Evolutionary conservation across 2,888 invertebrate species (phyloP), one percentile per base, ranked within the genome.

Genomic region (Trichopria drosophilae): DNA sequence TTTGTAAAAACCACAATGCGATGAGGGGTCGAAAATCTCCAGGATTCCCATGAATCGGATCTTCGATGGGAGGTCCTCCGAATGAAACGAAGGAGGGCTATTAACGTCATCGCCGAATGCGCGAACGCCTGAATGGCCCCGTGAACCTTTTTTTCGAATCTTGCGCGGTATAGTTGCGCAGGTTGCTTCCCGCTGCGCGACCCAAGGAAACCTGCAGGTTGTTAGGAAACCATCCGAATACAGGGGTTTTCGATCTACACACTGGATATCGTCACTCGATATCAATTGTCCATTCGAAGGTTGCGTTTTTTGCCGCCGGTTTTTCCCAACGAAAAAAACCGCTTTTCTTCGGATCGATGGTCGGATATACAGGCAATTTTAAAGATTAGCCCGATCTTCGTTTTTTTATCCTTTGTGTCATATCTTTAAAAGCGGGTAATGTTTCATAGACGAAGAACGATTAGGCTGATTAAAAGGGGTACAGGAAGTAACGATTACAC

Each of bases 241-340:
- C 26, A 40, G 26, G 19, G 28, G 46, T 49, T 52, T 46, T 51
- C 36, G 50, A 55, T 52, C n/a, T n/a, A n/a, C n/a, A n/a, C n/a
- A n/a, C n/a, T n/a, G n/a, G n/a, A n/a, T 54, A 66, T 69, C 67
- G 72, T 69, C 68, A 72, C 68, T 60, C 62, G 70, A 72, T 69
- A 72, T 72, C 70, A 69, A 72, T 72, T 70, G 68, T 65, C 68
- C 64, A 58, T 53, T 47, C 54, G 45, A 50, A 54, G 58, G 58
- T 53, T 55, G 53, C n/a, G n/a, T n/a, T n/a, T n/a, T n/a, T n/a
- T n/a, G n/a, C n/a, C n/a, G n/a, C n/a, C n/a, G n/a, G n/a, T n/a
- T n/a, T n/a, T n/a, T n/a, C n/a, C n/a, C n/a, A n/a, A n/a, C n/a
- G n/a, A n/a, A n/a, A n/a, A n/a, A n/a, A n/a, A n/a, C n/a, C n/a